Base-by-base conservation (phyloP, 1,140 invertebrate species). In the Melitaea cinxia region DNA sequence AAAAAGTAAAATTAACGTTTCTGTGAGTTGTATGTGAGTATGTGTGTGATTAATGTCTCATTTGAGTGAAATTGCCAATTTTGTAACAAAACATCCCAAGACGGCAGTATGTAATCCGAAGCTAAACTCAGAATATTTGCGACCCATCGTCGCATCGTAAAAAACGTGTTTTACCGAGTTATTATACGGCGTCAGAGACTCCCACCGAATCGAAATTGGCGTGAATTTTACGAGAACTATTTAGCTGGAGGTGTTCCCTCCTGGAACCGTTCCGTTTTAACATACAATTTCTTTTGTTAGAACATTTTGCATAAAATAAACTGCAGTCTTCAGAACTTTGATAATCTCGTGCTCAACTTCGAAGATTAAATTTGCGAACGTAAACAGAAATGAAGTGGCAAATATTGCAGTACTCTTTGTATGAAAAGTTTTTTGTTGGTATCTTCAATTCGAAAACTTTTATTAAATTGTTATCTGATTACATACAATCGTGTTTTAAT, bases 141-240 rank as follows among this genome's bases (percentile, higher is more conserved):
- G 64, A 50, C 53, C 50, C 49, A 68, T 68, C 66, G 70, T 65
- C 59, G 62, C 63, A 73, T 68, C 74, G 71, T 84, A 85, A 88
- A 88, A 79, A 75, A 80, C 73, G 77, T 75, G 79, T 73, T 88
- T 84, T 85, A 88, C 85, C 72, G 78, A 68, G 71, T 76, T 85
- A 88, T 88, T 84, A 88, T 88, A 85, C 84, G 65, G 55, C 62
- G 73, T 75, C 75, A 72, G 73, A 68, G 73, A 76, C 59, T 65
- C 73, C 72, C 77, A 70, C 75, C 72, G 76, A 82, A 80, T 82
- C 77, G 73, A 79, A 82, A 85, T 83, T 83, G 80, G 72, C 60
- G 81, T 65, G 63, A 81, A 83, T 85, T 83, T 85, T 82, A 83
- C 65, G 76, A 75, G n/a, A 58, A 42, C 55, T 68, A 63, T 52